Percentiles rank a stretch among this genome's conserved stretches.
Evolutionary conservation across 2,888 invertebrate genomes (phyloP).

Genomic region (Mesorhabditis belari): DNA sequence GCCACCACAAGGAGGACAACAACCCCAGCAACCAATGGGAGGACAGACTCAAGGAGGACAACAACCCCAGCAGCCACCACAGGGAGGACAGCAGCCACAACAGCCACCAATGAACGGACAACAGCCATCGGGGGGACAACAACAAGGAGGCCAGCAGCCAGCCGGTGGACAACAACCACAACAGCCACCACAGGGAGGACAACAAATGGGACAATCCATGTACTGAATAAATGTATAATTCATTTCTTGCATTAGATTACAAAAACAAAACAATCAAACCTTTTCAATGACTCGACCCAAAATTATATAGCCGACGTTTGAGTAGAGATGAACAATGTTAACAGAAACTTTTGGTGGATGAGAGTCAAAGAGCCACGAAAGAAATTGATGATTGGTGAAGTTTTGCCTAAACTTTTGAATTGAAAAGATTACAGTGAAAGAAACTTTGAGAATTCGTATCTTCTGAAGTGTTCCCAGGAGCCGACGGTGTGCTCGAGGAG

Average conservation of each 20-base stretch:
- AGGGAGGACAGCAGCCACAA: no score
- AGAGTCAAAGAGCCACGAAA: constrained; percentile 14
- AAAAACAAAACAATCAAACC: constrained; percentile 5
- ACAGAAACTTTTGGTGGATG: constrained; percentile 15
- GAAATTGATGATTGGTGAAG: constrained; percentile 10
- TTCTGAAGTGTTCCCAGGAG: constrained; percentile 28
- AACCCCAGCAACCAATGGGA: no score
- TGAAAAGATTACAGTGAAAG: not conserved
- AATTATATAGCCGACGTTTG: constrained; percentile 35
- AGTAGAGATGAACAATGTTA: constrained; percentile 23
- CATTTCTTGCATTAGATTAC: constrained; percentile 2
- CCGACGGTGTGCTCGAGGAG: constrained; percentile 30
- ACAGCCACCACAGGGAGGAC: no score
- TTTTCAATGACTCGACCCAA: constrained; percentile 30
- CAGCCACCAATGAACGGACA: no score
- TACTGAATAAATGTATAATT: not conserved
- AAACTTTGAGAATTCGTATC: constrained; percentile 25
- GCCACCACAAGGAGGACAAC: no score
- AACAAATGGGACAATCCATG: no score
- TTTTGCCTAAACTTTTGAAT: not conserved
- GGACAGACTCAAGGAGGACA: no score
- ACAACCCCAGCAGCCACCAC: no score
- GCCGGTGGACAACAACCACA: no score
- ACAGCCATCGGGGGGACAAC: no score
- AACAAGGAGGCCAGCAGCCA: no score